A percentile compares a stretch with the other conserved stretches of the same genome.
Evolutionary conservation across 1,140 invertebrate genomes (phyloP).

Genomic region (Cotesia typhae): DNA sequence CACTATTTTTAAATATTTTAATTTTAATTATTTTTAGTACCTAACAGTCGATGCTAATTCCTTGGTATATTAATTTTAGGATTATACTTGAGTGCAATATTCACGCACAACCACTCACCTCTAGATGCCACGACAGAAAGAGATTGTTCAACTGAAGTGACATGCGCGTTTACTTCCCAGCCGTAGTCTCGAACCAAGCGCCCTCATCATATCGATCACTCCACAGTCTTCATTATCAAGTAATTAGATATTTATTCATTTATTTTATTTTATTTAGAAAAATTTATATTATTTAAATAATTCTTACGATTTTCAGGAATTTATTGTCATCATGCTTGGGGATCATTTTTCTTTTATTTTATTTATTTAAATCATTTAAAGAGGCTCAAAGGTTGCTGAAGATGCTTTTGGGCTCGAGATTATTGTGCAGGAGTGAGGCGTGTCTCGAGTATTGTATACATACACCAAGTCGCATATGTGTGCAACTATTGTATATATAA

Average conservation of each 20-base stretch:
- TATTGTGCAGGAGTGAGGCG: slow-evolving; percentile 50
- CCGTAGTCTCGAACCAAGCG: slow-evolving; percentile 47
- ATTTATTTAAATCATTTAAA: background rate
- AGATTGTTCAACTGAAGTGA: slow-evolving; percentile 59
- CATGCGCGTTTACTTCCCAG: slow-evolving; percentile 60
- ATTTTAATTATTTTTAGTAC: slow-evolving; percentile 52
- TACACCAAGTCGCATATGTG: slow-evolving; percentile 22
- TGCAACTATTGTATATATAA: background rate
- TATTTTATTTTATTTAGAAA: too few species aligned
- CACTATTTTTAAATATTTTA: slow-evolving; percentile 43
- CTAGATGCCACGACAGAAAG: slow-evolving; percentile 69
- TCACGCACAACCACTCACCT: slow-evolving; percentile 66
- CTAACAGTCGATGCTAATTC: slow-evolving; percentile 52
- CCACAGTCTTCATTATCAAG: background rate
- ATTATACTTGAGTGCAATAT: slow-evolving; percentile 47
- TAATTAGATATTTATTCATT: too few species aligned
- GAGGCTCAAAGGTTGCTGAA: background rate
- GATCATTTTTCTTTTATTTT: background rate
- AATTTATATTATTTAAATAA: too few species aligned
- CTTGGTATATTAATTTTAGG: slow-evolving; percentile 46
- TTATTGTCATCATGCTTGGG: too few species aligned
- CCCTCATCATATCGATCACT: slow-evolving; percentile 44
- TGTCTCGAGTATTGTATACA: slow-evolving; percentile 36
- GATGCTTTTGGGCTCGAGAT: slow-evolving; percentile 49
- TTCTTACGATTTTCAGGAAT: too few species aligned